Evolutionary conservation across 2,888 invertebrate genomes (phyloP).

Genomic region (Heteromurus nitidus): DNA sequence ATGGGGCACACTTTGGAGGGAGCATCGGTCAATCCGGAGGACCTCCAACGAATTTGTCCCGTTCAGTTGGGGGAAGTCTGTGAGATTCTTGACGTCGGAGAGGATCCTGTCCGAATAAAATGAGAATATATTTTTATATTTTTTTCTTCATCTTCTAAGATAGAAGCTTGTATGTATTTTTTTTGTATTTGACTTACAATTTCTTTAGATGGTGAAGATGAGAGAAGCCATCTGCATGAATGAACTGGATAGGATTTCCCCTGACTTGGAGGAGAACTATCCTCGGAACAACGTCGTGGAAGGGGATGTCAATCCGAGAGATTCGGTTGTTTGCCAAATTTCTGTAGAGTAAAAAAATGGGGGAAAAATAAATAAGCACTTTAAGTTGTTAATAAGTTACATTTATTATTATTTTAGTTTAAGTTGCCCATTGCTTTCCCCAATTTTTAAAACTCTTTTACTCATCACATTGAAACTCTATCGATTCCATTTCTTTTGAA

Average conservation of each 20-base stretch:
- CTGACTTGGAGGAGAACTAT: slow-evolving; percentile 87
- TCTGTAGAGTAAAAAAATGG: slow-evolving; percentile 77
- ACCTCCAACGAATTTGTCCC: slow-evolving; percentile 87
- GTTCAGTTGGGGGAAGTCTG: slow-evolving; percentile 88
- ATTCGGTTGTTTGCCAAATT: slow-evolving; percentile 90
- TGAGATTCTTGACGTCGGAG: slow-evolving; percentile 88
- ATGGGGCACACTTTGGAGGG: slow-evolving; percentile 83
- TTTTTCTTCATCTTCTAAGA: slow-evolving; percentile 79
- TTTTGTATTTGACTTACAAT: slow-evolving; percentile 81
- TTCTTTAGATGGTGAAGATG: slow-evolving; percentile 86
- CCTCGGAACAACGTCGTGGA: slow-evolving; percentile 82
- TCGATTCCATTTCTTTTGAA: neutral
- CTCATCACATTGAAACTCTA: no score
- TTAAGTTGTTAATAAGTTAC: no score
- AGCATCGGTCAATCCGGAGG: slow-evolving; percentile 88
- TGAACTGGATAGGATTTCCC: slow-evolving; percentile 86
- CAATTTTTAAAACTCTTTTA: no score
- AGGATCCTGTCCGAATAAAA: slow-evolving; percentile 81
- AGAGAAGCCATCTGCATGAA: slow-evolving; percentile 84
- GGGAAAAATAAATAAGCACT: neutral
- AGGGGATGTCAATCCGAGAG: slow-evolving; percentile 83
- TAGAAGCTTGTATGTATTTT: neutral
- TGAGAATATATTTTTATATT: slow-evolving; percentile 1
- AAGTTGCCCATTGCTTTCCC: no score
- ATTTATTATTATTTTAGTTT: neutral